Conservation (phyloP, 2,888 invertebrate genomes). For the Macrosoma leucophasiata region DNA sequence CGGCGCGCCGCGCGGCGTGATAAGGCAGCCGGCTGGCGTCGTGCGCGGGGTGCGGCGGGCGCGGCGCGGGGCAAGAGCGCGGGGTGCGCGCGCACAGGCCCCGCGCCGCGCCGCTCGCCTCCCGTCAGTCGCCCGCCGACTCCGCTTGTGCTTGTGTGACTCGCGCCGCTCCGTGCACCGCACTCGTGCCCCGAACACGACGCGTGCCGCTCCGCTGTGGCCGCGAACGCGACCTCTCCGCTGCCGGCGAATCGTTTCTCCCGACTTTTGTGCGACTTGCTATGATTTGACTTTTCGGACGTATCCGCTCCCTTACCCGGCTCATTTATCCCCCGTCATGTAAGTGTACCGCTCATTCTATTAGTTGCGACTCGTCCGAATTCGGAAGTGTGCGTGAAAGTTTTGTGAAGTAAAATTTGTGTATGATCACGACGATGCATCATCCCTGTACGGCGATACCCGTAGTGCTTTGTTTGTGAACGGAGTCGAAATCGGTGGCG, state of each 20-base stretch:
- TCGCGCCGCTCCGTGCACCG: conserved; percentile 75
- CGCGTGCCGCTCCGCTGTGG: conserved; percentile 74
- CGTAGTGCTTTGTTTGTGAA: conserved; percentile 49
- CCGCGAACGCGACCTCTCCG: conserved; percentile 78
- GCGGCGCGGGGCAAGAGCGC: conserved; percentile 39
- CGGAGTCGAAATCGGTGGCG: conserved; percentile 43
- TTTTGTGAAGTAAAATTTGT: conserved; percentile 63
- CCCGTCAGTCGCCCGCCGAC: conserved; percentile 78
- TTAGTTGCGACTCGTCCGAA: conserved; percentile 60
- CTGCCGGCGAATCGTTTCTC: conserved; percentile 74
- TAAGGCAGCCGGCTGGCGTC: conserved; percentile 69
- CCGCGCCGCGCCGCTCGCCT: conserved; percentile 64
- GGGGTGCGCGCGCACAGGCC: conserved; percentile 66
- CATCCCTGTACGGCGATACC: conserved; percentile 27
- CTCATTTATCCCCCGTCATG: conserved; percentile 74
- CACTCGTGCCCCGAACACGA: conserved; percentile 74
- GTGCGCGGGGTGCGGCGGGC: conserved; percentile 34
- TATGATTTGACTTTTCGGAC: conserved; percentile 71
- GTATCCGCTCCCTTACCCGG: conserved; percentile 66
- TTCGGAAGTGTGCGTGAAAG: conserved; percentile 71
- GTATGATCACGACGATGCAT: conserved; percentile 37
- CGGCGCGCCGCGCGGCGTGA: conserved; percentile 67
- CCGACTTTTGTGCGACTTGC: conserved; percentile 70
- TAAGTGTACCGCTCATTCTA: conserved; percentile 72
- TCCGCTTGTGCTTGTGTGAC: conserved; percentile 75